phyloP scores from a whole-genome alignment of 2,888 invertebrate genomes.

The Pseudanteris insignis region DNA sequence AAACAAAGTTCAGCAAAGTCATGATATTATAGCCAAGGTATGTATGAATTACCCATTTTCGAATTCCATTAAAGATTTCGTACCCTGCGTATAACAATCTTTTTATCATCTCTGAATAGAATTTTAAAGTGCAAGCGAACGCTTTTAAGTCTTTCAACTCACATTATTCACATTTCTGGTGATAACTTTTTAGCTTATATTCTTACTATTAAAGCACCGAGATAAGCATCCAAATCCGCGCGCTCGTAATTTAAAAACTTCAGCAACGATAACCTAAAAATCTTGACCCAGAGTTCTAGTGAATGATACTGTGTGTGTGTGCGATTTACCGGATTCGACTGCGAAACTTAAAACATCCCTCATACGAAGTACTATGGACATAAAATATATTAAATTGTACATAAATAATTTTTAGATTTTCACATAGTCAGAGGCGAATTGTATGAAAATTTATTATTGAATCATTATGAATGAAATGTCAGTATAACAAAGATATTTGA shows the following conservation, averaged over 20 bases:
- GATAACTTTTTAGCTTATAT: slow-evolving; percentile 17
- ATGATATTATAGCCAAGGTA: too few species aligned
- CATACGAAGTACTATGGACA: too few species aligned
- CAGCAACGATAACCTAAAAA: slow-evolving; percentile 15
- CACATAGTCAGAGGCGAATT: too few species aligned
- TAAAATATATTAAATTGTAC: not conserved
- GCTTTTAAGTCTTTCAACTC: slow-evolving; percentile 22
- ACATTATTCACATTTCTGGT: slow-evolving; percentile 19
- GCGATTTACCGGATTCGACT: not conserved
- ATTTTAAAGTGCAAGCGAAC: slow-evolving; percentile 1
- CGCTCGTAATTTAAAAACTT: slow-evolving; percentile 30
- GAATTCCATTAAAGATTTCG: not conserved
- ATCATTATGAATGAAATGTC: too few species aligned
- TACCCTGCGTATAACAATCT: slow-evolving; percentile 1
- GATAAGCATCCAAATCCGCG: slow-evolving; percentile 23
- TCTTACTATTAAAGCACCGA: slow-evolving; percentile 15
- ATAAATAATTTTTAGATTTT: not conserved
- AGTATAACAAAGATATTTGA: too few species aligned
- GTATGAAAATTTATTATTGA: too few species aligned
- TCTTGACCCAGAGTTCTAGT: slow-evolving; percentile 24
- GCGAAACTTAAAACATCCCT: slow-evolving; percentile 1
- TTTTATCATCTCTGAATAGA: slow-evolving; percentile 2
- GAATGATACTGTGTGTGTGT: slow-evolving; percentile 16
- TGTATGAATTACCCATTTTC: not conserved
- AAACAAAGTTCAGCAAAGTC: too few species aligned